These are phyloP conservation scores for Chaitophorus viminalis DNA, from an alignment of 2,888 invertebrate species.

Conservation along the genomic window DNA sequence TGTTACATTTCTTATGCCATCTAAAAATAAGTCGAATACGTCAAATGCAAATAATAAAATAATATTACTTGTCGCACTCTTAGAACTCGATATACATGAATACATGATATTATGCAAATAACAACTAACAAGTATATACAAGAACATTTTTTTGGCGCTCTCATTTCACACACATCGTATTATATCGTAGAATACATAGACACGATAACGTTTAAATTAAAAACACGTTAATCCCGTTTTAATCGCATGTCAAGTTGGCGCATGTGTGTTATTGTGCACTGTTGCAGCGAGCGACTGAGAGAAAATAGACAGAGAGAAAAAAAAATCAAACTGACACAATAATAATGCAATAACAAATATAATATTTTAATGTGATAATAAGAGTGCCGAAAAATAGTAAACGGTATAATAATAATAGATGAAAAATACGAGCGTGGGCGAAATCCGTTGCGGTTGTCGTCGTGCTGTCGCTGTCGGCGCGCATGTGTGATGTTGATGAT, in stretches of 20 bases:
- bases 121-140: background rate
- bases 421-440: background rate
- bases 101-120: background rate
- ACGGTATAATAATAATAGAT: background rate
- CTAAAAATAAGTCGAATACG: too few species aligned
- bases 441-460: slow-evolving; percentile 6
- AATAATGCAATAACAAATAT: background rate
- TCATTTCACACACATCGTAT: background rate
- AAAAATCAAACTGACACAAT: background rate
- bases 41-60: too few species aligned
- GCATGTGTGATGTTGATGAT: too few species aligned
- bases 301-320: background rate
- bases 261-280: background rate
- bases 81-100: background rate
- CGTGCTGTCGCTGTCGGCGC: background rate
- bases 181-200: too few species aligned
- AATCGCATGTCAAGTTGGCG: background rate
- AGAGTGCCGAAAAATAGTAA: background rate
- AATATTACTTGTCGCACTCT: background rate
- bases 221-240: background rate
- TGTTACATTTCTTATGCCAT: too few species aligned
- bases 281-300: too few species aligned
- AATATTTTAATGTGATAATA: background rate
- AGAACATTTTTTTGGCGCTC: background rate
- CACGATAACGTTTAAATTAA: background rate